Evolutionary conservation across 2,113 vertebrate genomes (phyloP).

Genomic region (Pachyramphus minor): DNA sequence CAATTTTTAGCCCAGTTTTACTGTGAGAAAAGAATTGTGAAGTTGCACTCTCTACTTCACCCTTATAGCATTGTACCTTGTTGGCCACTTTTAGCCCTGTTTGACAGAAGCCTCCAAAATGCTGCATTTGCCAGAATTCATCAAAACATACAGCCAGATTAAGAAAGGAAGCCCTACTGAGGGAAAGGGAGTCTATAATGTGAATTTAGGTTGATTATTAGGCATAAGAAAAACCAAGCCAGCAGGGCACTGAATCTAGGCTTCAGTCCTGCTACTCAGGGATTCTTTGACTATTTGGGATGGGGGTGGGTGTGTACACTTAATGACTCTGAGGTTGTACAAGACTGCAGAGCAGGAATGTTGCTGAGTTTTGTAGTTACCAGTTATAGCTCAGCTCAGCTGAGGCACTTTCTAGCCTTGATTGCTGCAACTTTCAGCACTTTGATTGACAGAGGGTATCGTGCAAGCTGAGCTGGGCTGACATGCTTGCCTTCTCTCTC

Average conservation of each 20-base stretch:
- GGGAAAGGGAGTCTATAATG: background rate
- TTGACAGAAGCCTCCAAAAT: background rate
- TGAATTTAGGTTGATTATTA: background rate
- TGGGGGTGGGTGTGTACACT: background rate
- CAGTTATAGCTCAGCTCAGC: slow-evolving; percentile 8
- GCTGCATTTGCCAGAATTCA: background rate
- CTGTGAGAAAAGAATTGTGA: background rate
- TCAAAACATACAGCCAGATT: background rate
- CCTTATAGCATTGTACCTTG: background rate
- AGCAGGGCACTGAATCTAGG: background rate
- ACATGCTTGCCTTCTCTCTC: background rate
- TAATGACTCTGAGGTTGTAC: background rate
- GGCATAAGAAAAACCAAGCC: background rate
- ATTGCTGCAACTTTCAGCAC: background rate
- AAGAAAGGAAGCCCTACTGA: background rate
- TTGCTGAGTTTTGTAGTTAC: background rate
- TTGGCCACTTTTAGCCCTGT: background rate
- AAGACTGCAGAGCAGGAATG: background rate
- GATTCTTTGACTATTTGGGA: background rate
- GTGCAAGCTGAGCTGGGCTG: background rate
- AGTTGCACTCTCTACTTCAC: background rate
- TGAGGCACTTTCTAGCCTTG: background rate
- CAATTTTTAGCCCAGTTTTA: background rate
- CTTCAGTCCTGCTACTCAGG: background rate
- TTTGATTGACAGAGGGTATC: background rate